phyloP scores from a whole-genome alignment of 30 jellyfish, hydroid and myxozoan species.

The Aurelia sp. region DNA sequence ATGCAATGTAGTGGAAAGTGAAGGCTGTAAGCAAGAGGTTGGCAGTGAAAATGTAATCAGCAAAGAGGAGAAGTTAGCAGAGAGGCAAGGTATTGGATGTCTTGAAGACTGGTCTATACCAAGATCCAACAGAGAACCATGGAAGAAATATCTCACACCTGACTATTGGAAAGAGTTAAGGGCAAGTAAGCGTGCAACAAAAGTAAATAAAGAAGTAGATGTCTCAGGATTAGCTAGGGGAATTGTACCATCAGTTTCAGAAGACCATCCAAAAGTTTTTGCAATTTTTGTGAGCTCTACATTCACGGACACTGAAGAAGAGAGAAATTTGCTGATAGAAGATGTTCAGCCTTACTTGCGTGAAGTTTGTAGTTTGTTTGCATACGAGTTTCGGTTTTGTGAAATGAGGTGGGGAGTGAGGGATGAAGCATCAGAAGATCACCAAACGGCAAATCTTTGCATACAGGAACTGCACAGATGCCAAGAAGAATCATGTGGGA shows the following conservation, averaged over 20 bases:
- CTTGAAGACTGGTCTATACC: conserved; percentile 16
- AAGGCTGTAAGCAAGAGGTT: neutral
- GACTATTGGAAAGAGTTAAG: no score
- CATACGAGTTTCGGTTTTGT: conserved; percentile 51
- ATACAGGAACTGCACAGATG: no score
- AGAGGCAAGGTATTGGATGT: neutral
- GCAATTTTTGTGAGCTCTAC: no score
- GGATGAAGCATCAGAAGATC: conserved; percentile 58
- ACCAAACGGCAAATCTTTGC: conserved; percentile 41
- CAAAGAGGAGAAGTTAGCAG: neutral
- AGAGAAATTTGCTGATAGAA: conserved; percentile 39
- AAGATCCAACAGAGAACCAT: conserved; percentile 44
- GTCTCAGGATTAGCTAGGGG: no score
- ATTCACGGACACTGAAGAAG: no score
- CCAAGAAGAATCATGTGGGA: no score
- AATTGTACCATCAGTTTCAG: no score
- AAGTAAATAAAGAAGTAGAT: no score
- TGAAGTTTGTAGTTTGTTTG: conserved; percentile 56
- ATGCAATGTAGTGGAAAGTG: no score
- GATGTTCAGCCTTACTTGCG: conserved; percentile 59
- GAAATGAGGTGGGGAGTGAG: conserved; percentile 68
- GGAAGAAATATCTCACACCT: no score
- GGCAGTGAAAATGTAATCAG: neutral
- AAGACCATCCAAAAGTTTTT: no score
- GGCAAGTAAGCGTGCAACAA: no score